A percentile compares a stretch with the other conserved stretches of the same genome.
These are phyloP conservation scores for Sphenodon punctatus DNA, from an alignment of 2,797 vertebrate species.

Conservation along the genomic window DNA sequence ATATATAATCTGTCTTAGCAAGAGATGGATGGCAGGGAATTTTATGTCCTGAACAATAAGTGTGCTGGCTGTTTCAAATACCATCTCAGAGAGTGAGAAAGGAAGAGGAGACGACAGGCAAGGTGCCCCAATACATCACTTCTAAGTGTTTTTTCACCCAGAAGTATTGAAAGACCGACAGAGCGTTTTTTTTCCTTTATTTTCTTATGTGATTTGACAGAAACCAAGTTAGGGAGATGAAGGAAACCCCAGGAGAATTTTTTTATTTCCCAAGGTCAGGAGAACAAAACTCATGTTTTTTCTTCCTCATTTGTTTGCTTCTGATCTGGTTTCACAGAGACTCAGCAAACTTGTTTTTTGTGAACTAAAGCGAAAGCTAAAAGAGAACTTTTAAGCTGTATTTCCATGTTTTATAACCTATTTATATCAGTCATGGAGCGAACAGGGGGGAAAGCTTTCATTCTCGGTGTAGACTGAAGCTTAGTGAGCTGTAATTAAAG, in stretches of 20 bases:
- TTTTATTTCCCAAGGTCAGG: slow-evolving; percentile 32
- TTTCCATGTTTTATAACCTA: neutral
- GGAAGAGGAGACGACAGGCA: slow-evolving; percentile 9
- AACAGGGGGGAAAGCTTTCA: neutral
- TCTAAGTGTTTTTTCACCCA: slow-evolving; percentile 27
- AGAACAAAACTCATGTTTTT: slow-evolving; percentile 16
- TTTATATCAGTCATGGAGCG: neutral
- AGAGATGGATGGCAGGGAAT: slow-evolving; percentile 41
- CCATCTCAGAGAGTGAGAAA: neutral
- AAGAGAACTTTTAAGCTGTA: slow-evolving; percentile 2
- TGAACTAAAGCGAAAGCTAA: neutral
- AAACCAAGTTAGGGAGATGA: slow-evolving; percentile 21
- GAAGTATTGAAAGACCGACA: slow-evolving; percentile 42
- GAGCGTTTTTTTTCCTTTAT: neutral
- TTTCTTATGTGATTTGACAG: slow-evolving; percentile 45
- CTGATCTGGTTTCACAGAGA: neutral
- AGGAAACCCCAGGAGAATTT: slow-evolving; percentile 3
- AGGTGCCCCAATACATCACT: slow-evolving; percentile 39
- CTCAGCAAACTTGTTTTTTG: neutral
- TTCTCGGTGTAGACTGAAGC: slow-evolving; percentile 7
- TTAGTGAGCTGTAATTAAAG: neutral
- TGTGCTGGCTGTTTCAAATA: slow-evolving; percentile 47
- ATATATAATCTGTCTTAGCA: neutral
- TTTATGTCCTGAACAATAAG: slow-evolving; percentile 43
- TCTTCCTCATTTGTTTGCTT: neutral